Evolutionary conservation across 2,113 vertebrate genomes (phyloP), one percentile per base, ranked within the genome.

Genomic region (Gobiocypris rarus): DNA sequence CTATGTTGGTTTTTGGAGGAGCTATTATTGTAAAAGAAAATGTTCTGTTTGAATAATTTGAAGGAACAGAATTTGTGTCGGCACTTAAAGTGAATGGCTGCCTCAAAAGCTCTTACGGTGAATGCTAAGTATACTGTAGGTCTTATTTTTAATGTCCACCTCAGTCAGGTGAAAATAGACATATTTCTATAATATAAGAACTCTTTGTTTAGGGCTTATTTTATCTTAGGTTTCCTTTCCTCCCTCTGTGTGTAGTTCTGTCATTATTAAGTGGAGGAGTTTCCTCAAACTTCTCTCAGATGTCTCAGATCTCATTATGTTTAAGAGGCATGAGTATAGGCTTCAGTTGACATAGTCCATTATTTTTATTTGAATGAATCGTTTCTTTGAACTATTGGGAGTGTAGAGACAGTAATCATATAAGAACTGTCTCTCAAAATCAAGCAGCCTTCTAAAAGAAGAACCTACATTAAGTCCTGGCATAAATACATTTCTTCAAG

Each of bases 361-460:
- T 79, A 81, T 81, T 87, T 61, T 61, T 50, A 83, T 87, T 82
- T 83, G 81, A 86, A 84, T 69, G 82, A 84, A 70, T 75, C 43
- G 63, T 59, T 83, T 83, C 71, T 84, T 73, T 75, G 59, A 58
- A 80, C 26, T 56, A 70, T 28, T 84, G 73, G 74, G 34, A 63
- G 73, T 82, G 58, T 19, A 69, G 77, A 67, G 59, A 76, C 45
- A 50, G 71, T 84, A 69, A 84, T 73, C 38, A 59, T 74, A 79
- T 82, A 79, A 86, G 82, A 73, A 73, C 77, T 82, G 84, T 84
- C 71, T 82, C 84, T 86, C 84, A 78, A 76, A 82, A 82, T 86
- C 83, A 71, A 63, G 41, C 61, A 83, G 80, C 26, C 58, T 87
- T 79, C 45, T 74, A 85, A 59, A 59, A 85, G 83, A 76, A 73